Conservation (phyloP, 2,797 vertebrate species). For the Eutrigla gurnardus region DNA sequence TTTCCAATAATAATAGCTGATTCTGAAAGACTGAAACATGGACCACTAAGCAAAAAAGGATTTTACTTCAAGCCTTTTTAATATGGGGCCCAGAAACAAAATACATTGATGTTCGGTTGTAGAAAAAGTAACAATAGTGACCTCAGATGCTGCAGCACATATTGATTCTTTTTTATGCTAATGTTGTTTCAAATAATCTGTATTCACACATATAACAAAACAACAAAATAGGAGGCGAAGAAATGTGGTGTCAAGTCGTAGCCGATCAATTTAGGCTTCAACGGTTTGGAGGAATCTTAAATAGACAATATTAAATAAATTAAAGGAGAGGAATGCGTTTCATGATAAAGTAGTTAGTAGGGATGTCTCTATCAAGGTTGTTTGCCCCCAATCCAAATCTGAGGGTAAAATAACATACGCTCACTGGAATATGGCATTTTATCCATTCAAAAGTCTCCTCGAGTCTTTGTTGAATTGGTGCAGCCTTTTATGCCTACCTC, state of each 20-base stretch:
- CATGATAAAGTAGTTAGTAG: background rate
- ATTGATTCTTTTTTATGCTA: slow-evolving; percentile 2
- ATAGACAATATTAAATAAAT: background rate
- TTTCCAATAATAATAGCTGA: background rate
- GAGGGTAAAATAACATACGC: too few relatives aligned
- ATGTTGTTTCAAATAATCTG: slow-evolving; percentile 18
- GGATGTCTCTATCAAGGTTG: too few relatives aligned
- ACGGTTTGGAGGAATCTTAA: background rate
- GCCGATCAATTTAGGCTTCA: background rate
- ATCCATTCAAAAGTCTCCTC: background rate
- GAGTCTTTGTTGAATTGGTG: background rate
- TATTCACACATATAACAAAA: background rate
- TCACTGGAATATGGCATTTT: too few relatives aligned
- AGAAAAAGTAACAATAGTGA: slow-evolving; percentile 12
- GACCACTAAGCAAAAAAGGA: background rate
- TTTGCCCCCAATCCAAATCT: background rate
- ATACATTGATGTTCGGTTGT: background rate
- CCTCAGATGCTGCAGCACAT: background rate
- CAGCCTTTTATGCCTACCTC: background rate
- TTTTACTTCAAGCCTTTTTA: background rate
- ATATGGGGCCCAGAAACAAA: background rate
- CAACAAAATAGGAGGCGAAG: background rate
- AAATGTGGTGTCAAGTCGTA: background rate
- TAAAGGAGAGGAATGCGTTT: background rate
- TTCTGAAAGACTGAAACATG: background rate